Conservation (phyloP, 2,113 vertebrate genomes). For the human (Homo sapiens) region DNA sequence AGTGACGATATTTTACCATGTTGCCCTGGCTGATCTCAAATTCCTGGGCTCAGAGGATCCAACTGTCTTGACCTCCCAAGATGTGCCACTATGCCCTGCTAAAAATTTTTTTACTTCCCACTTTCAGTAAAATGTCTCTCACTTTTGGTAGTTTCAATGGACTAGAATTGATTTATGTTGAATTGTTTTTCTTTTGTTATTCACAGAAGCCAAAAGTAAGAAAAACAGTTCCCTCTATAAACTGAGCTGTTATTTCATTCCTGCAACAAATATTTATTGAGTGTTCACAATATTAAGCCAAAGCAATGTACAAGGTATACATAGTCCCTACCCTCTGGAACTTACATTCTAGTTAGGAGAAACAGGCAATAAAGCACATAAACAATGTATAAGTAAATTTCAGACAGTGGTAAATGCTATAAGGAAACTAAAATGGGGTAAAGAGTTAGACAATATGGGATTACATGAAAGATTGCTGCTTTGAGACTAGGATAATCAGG, state of each 20-base stretch:
- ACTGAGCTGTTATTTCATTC: constrained; percentile 13
- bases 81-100: not conserved
- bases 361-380: not conserved
- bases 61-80: no score
- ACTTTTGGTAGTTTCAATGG: not conserved
- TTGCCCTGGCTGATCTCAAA: no score
- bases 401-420: not conserved
- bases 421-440: not conserved
- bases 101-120: not conserved
- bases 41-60: no score
- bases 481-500: not conserved
- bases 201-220: constrained; percentile 1
- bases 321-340: not conserved
- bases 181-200: not conserved
- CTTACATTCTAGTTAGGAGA: not conserved
- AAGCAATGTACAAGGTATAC: not conserved
- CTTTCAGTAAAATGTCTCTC: constrained; percentile 7
- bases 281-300: not conserved
- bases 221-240: not conserved
- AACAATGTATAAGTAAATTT: not conserved
- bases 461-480: not conserved
- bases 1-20: no score
- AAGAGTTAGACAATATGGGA: not conserved
- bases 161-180: not conserved
- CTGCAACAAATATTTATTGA: constrained; percentile 8